Conservation (phyloP, 2,113 vertebrate genomes). For the Neomonachus schauinslandi region DNA sequence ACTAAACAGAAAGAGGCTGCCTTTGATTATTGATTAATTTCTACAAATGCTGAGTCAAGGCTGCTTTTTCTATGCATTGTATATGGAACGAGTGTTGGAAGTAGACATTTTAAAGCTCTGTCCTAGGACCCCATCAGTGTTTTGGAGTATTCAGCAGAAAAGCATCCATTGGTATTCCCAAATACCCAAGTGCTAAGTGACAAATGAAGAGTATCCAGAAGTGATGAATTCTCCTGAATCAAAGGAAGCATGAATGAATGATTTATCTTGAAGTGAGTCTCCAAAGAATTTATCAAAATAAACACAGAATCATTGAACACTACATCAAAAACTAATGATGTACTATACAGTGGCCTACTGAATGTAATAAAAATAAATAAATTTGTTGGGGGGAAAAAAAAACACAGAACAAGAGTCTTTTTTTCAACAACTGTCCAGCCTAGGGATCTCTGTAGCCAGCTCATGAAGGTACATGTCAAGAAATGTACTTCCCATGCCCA, state of each 20-base stretch:
- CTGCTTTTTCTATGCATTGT: neutral
- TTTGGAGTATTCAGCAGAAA: neutral
- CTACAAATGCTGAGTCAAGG: neutral
- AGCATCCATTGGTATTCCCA: neutral
- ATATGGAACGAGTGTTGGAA: neutral
- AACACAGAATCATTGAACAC: neutral
- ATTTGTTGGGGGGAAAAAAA: neutral
- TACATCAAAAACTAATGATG: too few species aligned
- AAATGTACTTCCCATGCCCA: neutral
- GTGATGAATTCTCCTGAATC: neutral
- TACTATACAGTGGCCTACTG: too few species aligned
- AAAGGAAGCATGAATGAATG: neutral
- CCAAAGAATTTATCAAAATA: neutral
- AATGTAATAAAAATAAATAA: too few species aligned
- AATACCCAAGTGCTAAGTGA: neutral
- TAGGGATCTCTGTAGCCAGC: neutral
- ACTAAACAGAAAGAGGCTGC: neutral
- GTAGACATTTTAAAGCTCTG: neutral
- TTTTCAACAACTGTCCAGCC: neutral
- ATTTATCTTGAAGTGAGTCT: neutral
- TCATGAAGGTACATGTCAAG: neutral
- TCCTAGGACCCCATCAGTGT: neutral
- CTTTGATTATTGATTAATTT: neutral
- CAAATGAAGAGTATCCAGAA: neutral
- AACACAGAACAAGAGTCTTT: neutral